Conservation (phyloP, 2,888 invertebrate species). For the Syrphus vitripennis region DNA sequence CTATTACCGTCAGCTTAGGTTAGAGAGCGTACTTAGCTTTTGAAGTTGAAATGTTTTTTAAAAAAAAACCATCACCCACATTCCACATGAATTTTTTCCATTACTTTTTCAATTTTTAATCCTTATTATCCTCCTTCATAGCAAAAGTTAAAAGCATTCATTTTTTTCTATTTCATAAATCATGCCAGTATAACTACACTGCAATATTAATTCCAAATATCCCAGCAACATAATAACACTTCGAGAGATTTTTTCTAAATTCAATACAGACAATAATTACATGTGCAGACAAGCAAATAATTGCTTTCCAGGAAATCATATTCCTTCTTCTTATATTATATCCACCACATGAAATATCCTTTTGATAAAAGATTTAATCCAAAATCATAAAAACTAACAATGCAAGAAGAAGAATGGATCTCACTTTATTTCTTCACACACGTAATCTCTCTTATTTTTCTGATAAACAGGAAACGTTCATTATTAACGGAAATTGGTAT, state of each 20-base stretch:
- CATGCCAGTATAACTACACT: slow-evolving; percentile 10
- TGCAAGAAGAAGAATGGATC: slow-evolving; percentile 52
- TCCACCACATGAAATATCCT: slow-evolving; percentile 20
- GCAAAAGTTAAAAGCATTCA: too few relatives aligned
- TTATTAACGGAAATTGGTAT: slow-evolving; percentile 65
- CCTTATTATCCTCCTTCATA: neutral
- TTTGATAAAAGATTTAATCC: slow-evolving; percentile 8
- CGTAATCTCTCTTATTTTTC: slow-evolving; percentile 15
- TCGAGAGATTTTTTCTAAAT: slow-evolving; percentile 48
- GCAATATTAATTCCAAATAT: slow-evolving; percentile 58
- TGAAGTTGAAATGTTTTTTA: neutral
- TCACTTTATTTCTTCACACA: slow-evolving; percentile 15
- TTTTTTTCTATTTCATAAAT: slow-evolving; percentile 29
- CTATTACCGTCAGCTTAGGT: neutral
- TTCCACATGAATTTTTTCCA: neutral
- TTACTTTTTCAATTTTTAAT: neutral
- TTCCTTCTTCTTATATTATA: neutral
- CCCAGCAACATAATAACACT: neutral
- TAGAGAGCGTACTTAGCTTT: too few relatives aligned
- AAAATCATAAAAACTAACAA: neutral
- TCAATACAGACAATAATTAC: slow-evolving; percentile 66
- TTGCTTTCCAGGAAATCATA: slow-evolving; percentile 54
- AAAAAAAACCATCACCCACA: neutral
- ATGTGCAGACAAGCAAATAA: slow-evolving; percentile 65
- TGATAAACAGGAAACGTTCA: slow-evolving; percentile 52